These are phyloP conservation scores for Caerostris darwini DNA, from an alignment of 1,140 invertebrate species.

Conservation along the genomic window DNA sequence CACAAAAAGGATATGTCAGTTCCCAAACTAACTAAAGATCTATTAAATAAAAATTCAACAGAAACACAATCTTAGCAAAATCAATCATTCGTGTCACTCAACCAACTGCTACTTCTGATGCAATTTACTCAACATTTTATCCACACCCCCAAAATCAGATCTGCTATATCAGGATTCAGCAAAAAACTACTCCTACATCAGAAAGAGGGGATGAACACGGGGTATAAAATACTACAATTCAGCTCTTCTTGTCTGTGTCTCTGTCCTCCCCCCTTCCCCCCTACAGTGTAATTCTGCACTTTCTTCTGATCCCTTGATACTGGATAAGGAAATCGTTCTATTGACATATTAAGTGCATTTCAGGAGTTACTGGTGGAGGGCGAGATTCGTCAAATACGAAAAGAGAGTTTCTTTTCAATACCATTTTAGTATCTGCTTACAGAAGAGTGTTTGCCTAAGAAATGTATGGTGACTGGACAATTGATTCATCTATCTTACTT, in stretches of 20 bases:
- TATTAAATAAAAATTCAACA: background rate
- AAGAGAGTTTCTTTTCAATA: background rate
- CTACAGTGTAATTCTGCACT: conserved; percentile 63
- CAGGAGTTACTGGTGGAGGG: background rate
- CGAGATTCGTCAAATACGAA: conserved; percentile 19
- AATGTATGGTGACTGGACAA: background rate
- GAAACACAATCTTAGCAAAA: background rate
- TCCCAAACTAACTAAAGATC: background rate
- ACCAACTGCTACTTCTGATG: background rate
- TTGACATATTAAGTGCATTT: conserved; percentile 73
- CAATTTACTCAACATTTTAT: conserved; percentile 51
- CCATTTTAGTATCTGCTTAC: conserved; percentile 19
- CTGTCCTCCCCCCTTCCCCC: background rate
- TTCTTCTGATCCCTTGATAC: conserved; percentile 41
- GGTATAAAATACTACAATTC: conserved; percentile 24
- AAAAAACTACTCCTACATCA: conserved; percentile 6
- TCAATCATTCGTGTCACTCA: conserved; percentile 12
- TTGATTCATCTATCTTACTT: conserved; percentile 53
- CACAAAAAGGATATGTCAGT: no score
- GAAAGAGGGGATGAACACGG: background rate
- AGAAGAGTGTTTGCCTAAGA: background rate
- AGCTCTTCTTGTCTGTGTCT: conserved; percentile 7
- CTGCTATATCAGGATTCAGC: conserved; percentile 46
- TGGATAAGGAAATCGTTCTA: conserved; percentile 75
- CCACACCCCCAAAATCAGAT: conserved; percentile 41